Base-by-base conservation (phyloP, 2,888 invertebrate genomes). In the Mamestra brassicae region DNA sequence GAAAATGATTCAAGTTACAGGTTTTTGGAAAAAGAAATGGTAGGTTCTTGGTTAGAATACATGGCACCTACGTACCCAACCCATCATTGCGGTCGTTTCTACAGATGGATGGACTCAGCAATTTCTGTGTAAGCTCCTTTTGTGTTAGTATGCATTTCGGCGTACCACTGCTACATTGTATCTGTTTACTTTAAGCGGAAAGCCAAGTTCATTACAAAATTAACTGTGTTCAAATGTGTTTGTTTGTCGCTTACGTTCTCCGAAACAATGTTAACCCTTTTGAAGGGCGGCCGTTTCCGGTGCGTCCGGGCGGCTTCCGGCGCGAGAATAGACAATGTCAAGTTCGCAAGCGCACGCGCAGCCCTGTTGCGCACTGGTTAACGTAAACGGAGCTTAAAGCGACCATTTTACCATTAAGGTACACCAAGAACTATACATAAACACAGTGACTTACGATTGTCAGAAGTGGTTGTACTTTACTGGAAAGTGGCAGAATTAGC, bases 251-350 rank as follows among this genome's bases (percentile, higher is more conserved):
- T 82, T 80, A 84, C 86, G 87, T 95, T 95, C 95, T 90, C 83
- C 90, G 95, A 95, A 95, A 93, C 94, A 93, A 89, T 92, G 94
- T 94, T 90, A 26, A 93, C 92, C 93, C 95, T 93, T 94, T 94
- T 88, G 82, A 85, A 85, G 84, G 87, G 84, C 86, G 85, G 84
- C 88, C 88, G 89, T 91, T 90, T 94, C 94, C 94, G 94, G 89
- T 89, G 91, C 84, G 85, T 87, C 73, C 84, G 86, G 79, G 78
- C 81, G 73, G 90, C 88, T 92, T 94, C 93, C 93, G 94, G 90
- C 85, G 90, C 90, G 83, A 87, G 90, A 90, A 90, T 90, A 94
- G 92, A 92, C 94, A 94, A 94, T 94, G 95, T 95, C 95, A 96
- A 95, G 95, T 94, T 95, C 93, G 93, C 93, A 90, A 83, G 88